Percentiles rank a stretch among this genome's conserved stretches.
Conservation (phyloP, 2,888 invertebrate genomes). For the Cinara cedri region DNA sequence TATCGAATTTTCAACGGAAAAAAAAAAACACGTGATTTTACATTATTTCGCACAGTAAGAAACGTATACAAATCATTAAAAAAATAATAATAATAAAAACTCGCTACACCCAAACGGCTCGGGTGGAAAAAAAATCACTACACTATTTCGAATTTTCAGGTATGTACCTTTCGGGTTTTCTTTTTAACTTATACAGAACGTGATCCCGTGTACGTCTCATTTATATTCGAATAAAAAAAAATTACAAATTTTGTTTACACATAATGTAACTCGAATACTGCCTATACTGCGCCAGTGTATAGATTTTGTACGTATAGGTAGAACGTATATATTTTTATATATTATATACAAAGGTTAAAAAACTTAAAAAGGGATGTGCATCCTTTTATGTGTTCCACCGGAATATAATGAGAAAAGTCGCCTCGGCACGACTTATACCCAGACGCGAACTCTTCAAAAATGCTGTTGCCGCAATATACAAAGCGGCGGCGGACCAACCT, state of each 20-base stretch:
- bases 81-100: too few species aligned
- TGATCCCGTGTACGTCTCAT: neutral
- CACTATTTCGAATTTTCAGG: neutral
- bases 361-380: slow-evolving; percentile 29
- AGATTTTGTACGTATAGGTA: neutral
- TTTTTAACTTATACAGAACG: too few species aligned
- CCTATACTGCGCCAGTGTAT: neutral
- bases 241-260: neutral
- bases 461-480: slow-evolving; percentile 52
- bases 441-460: slow-evolving; percentile 54
- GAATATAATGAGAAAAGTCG: slow-evolving; percentile 54
- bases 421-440: slow-evolving; percentile 20
- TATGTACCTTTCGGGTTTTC: neutral
- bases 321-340: neutral
- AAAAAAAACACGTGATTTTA: neutral
- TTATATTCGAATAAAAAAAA: too few species aligned
- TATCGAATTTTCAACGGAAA: neutral
- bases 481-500: slow-evolving; percentile 24
- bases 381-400: slow-evolving; percentile 31
- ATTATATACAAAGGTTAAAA: slow-evolving; percentile 28
- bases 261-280: neutral
- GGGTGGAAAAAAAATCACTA: too few species aligned
- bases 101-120: too few species aligned
- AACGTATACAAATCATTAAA: too few species aligned
- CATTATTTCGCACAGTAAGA: too few species aligned